A percentile compares a stretch with the other conserved stretches of the same genome.
Evolutionary conservation across 2,888 invertebrate genomes (phyloP).

Genomic region (Platycheirus albimanus): DNA sequence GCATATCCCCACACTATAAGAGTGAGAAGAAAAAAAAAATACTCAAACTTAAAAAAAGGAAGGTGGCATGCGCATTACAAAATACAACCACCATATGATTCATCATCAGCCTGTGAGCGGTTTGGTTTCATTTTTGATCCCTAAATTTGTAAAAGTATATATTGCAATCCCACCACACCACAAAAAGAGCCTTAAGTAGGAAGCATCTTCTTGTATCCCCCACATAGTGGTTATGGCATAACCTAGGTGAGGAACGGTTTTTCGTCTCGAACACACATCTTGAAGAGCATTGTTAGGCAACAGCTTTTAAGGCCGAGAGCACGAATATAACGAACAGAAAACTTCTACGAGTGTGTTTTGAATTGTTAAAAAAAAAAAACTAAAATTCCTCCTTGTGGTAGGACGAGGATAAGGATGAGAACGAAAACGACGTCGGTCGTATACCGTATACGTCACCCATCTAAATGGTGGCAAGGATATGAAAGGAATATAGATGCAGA

Average conservation of each 20-base stretch:
- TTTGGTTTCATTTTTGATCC: not conserved
- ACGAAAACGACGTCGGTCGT: no score
- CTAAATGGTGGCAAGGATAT: conserved; percentile 4
- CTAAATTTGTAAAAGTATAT: not conserved
- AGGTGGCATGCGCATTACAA: conserved; percentile 31
- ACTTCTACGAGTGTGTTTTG: not conserved
- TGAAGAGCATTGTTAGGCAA: conserved; percentile 19
- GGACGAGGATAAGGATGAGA: not conserved
- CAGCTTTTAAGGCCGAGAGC: conserved; percentile 9
- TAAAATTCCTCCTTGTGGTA: conserved; percentile 3
- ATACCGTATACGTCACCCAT: conserved; percentile 17
- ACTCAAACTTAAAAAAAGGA: not conserved
- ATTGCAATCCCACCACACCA: conserved; percentile 1
- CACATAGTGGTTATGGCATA: not conserved
- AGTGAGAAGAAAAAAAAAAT: not conserved
- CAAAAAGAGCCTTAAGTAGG: not conserved
- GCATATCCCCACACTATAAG: conserved; percentile 6
- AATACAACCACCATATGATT: conserved; percentile 23
- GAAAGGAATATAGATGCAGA: conserved; percentile 21
- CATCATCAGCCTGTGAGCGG: not conserved
- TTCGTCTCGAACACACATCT: conserved; percentile 12
- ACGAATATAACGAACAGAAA: not conserved
- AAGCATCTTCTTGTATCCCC: not conserved
- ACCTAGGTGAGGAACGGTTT: conserved; percentile 14
- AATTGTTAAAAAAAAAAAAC: not conserved